These are phyloP conservation scores for Caenorhabditis sinica DNA, from an alignment of 2,888 invertebrate species.

Conservation along the genomic window DNA sequence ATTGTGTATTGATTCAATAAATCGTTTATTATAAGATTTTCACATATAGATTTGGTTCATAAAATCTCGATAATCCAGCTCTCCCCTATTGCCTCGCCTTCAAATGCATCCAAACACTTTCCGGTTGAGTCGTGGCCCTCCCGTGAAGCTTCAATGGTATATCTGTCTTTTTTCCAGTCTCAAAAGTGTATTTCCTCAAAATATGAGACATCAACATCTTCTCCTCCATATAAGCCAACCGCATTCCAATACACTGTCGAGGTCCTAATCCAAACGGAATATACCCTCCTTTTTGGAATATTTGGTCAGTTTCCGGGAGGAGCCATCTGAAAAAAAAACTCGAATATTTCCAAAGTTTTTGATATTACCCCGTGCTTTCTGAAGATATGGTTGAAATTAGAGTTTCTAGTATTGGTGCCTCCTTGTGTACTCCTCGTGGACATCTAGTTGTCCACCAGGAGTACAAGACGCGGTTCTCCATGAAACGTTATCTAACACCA, in stretches of 20 bases:
- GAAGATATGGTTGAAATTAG: no score
- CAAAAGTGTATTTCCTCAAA: constrained; percentile 71
- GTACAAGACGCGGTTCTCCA: no score
- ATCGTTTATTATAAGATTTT: no score
- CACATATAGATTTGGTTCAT: no score
- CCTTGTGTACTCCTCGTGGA: no score
- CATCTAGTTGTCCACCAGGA: no score
- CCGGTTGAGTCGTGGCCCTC: constrained; percentile 51
- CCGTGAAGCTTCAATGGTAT: constrained; percentile 57
- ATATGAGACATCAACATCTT: constrained; percentile 77
- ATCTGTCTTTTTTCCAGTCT: constrained; percentile 59
- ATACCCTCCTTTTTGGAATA: constrained; percentile 51
- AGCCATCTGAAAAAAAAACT: constrained; percentile 12
- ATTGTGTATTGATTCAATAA: no score
- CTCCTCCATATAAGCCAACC: constrained; percentile 79
- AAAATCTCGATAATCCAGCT: no score
- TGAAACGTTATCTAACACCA: no score
- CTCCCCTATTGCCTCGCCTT: constrained; percentile 27
- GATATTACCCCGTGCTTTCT: no score
- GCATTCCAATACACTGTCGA: constrained; percentile 78
- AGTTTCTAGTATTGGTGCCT: no score
- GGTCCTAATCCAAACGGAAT: constrained; percentile 74
- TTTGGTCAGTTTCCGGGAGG: constrained; percentile 4
- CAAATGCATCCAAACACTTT: constrained; percentile 32
- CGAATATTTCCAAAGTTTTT: neutral